These are phyloP conservation scores for Chrysochloris asiatica DNA, from an alignment of 2,113 vertebrate species.

Conservation along the genomic window DNA sequence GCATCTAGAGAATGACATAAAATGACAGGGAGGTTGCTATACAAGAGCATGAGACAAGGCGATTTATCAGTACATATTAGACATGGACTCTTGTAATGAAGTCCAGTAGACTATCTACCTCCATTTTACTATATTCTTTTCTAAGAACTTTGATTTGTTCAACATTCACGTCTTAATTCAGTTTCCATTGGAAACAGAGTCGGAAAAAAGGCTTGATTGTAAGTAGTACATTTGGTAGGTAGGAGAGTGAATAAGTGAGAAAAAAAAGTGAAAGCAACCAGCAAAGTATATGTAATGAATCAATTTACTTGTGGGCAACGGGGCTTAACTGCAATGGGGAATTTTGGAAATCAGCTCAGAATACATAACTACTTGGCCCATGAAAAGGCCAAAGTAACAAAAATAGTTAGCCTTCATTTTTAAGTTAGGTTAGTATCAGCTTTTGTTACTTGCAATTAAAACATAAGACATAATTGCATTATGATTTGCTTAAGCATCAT, in stretches of 20 bases:
- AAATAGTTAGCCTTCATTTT: background rate
- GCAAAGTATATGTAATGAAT: background rate
- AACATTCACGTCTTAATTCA: background rate
- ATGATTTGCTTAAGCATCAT: background rate
- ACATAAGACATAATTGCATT: background rate
- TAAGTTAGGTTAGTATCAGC: background rate
- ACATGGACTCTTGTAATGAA: no score
- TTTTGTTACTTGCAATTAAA: background rate
- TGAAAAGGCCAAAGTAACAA: background rate
- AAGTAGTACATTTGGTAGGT: background rate
- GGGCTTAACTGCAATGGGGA: background rate
- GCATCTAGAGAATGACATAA: no score
- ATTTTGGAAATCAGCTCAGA: background rate
- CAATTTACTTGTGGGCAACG: background rate
- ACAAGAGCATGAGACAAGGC: no score
- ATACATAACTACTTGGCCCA: no score
- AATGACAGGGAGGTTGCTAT: no score
- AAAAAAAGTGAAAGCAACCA: background rate
- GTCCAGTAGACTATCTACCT: no score
- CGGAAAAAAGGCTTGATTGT: background rate
- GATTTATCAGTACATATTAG: no score
- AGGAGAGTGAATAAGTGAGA: background rate
- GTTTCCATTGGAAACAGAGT: background rate
- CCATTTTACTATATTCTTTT: no score
- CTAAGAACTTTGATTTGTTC: no score